Base-by-base conservation (phyloP, 2,797 vertebrate species). In the Arnoldichthys spilopterus region DNA sequence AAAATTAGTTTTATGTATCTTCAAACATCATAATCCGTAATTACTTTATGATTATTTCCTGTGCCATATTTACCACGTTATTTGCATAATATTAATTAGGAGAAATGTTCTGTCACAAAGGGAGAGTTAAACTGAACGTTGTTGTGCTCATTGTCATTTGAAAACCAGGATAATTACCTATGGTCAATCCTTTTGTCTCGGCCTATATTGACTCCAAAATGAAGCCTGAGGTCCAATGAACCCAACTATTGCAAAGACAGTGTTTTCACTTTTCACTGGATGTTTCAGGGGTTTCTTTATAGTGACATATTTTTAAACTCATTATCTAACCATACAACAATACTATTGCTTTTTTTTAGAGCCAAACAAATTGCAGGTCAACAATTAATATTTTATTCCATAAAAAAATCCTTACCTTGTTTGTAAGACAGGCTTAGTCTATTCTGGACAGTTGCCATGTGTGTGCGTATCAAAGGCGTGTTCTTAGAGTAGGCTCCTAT, bases 11-110 rank as follows among this genome's bases (percentile, higher is more conserved):
- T 79, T 84, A 80, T 80, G 72, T 82, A 86, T 84, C 77, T 78
- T 82, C 68, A 84, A 75, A 81, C 79, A 85, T 82, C 80, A 78
- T 80, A 82, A 84, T 86, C 67, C 74, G 68, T 80, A 84, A 86
- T 86, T 86, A 81, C 72, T 78, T 77, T 49, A 69, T 63, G 73
- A 80, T 70, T 64, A 59, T 81, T 81, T 71, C 26, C 22, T 62
- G 45, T 77, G 73, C 81, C 64, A 78, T 80, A 85, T 85, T 81
- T 82, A 80, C 62, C 24, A 64, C 56, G 49, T 53, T 75, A 86
- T 86, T 86, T 82, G 82, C 82, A 84, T 84, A 85, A 84, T 84
- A 84, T 78, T 84, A 86, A 84, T 86, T 82, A 84, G 74, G 62
- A n/a, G 61, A 40, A 71, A 47, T 53, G 78, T 82, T 82, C 66